Evolutionary conservation across 2,888 invertebrate species (phyloP), one percentile per base, ranked within the genome.

Genomic region (Leptinotarsa peninsularis): DNA sequence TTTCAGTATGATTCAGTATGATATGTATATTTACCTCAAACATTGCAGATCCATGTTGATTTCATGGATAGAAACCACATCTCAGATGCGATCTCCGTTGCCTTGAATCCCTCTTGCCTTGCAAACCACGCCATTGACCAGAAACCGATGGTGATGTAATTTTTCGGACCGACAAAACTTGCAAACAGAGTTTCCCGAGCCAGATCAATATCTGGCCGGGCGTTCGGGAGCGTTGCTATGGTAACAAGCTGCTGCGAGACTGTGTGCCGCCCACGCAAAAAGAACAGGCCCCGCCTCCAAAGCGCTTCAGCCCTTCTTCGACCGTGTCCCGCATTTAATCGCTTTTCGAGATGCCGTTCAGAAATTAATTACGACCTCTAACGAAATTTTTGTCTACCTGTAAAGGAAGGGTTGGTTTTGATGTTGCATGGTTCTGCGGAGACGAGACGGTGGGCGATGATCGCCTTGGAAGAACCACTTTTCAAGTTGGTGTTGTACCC

Each of bases 231-330:
- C 77, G 82, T 82, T 73, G 74, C 80, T 90, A 90, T 90, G 90
- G 89, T 89, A 88, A 91, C 91, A 86, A 88, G 90, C 89, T 90
- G 88, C 89, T 88, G 88, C 91, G 90, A 91, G 90, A 91, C 91
- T 89, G 91, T 90, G 91, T 91, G 91, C 90, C 91, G 91, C 91
- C 90, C 89, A 90, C 90, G 89, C 90, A 89, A 89, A 33, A 43
- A 89, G 88, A 87, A 83, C 80, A 81, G 81, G 78, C 82, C 77
- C 82, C 63, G 63, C 63, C 81, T 81, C 79, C 75, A 71, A 77
- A 76, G 76, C 71, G 66, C 67, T 68, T 67, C 50, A 56, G 17
- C 68, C 67, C 67, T 74, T 75, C 80, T 75, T 71, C 75, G 67
- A 66, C 66, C 66, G 66, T 54, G 73, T 73, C 71, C 54, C 72